phyloP scores from a whole-genome alignment of 23 tunicate species.

The Oikopleura vanhoeffeni region DNA sequence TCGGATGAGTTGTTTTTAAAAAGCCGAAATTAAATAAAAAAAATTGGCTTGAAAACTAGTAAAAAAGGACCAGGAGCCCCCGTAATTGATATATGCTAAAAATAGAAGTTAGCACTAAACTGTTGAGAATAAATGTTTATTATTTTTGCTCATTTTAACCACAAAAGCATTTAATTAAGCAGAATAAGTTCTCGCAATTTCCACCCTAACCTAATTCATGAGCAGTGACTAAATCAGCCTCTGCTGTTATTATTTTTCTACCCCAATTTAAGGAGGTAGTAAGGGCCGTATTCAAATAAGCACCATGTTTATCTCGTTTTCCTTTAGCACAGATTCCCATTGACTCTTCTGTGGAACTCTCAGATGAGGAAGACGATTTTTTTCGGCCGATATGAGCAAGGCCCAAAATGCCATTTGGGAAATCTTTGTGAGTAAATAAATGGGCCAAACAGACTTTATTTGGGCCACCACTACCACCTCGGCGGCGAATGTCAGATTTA shows the following conservation, averaged over 20 bases:
- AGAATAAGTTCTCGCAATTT: no score
- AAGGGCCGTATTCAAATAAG: conserved; percentile 74
- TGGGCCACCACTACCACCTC: background rate
- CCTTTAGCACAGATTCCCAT: conserved; percentile 14
- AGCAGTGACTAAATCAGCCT: conserved; percentile 91
- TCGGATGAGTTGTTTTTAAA: no score
- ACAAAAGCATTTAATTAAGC: no score
- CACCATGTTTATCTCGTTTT: conserved; percentile 12
- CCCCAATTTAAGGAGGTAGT: conserved; percentile 84
- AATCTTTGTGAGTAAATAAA: conserved; percentile 75
- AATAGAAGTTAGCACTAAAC: no score
- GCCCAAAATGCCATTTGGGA: conserved; percentile 53
- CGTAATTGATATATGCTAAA: no score
- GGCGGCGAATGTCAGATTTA: no score
- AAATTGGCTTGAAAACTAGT: no score
- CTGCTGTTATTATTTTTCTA: conserved; percentile 43
- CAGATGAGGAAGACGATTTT: background rate
- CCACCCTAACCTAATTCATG: conserved; percentile 96
- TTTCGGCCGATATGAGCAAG: conserved; percentile 59
- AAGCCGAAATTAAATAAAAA: no score
- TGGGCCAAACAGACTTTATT: conserved; percentile 42
- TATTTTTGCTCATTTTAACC: no score
- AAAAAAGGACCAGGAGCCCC: no score
- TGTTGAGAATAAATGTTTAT: no score
- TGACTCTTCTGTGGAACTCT: background rate